A percentile compares a stretch with the other conserved stretches of the same genome.
phyloP scores from a whole-genome alignment of 1,140 invertebrate genomes.

The Oreohelix idahoensis region DNA sequence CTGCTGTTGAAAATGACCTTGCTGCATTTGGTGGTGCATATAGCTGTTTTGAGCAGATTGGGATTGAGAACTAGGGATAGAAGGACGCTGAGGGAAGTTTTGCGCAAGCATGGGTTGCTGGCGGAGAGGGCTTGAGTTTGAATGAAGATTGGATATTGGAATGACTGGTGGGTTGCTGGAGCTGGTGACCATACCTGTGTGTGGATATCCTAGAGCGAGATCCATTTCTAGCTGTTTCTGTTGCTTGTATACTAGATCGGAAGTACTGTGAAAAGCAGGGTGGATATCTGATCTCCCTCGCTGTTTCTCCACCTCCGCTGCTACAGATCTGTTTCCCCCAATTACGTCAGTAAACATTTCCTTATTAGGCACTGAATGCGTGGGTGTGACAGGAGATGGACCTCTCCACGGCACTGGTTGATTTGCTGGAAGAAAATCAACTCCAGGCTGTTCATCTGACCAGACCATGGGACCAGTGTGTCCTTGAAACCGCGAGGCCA shows the following conservation, averaged over 20 bases:
- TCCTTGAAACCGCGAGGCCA: background rate
- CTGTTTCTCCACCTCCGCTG: conserved; percentile 21
- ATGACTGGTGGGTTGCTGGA: background rate
- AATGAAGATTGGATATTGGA: conserved; percentile 1
- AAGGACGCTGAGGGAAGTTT: background rate
- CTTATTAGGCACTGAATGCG: background rate
- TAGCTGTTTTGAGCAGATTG: background rate
- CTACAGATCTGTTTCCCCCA: background rate
- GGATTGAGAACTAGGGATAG: background rate
- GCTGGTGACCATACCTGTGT: background rate
- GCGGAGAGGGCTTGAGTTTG: background rate
- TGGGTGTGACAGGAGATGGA: background rate
- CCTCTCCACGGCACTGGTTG: background rate
- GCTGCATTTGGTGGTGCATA: conserved; percentile 1
- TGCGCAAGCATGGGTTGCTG: background rate
- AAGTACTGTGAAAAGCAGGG: conserved; percentile 7
- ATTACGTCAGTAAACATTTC: background rate
- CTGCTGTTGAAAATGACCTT: conserved; percentile 20
- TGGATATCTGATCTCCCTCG: background rate
- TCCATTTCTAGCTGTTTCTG: conserved; percentile 18
- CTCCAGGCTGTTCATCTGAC: conserved; percentile 10
- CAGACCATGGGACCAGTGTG: background rate
- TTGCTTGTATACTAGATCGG: background rate
- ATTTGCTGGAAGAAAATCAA: background rate
- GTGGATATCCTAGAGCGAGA: background rate